Evolutionary conservation across 2,797 vertebrate species (phyloP), one percentile per base, ranked within the genome.

Genomic region (Sebastes taczanowskii): DNA sequence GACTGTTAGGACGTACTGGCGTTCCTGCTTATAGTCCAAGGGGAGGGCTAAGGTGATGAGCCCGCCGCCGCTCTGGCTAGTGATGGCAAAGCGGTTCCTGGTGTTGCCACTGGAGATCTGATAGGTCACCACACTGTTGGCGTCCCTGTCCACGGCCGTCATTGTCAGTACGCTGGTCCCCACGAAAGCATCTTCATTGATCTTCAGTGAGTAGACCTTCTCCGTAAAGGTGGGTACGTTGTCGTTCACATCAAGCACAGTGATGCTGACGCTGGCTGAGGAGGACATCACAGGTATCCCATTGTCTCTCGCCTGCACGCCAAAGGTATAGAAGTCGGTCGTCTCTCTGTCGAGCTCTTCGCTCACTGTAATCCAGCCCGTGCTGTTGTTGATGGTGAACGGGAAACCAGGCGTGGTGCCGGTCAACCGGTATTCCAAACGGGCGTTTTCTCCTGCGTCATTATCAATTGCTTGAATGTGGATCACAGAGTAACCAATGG

Each of bases 61-160:
- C 0, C 99, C 99, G 0, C 98, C 98, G 0, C 97, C 98, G 0
- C 97, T 99, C 92, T 99, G 98, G 87, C 99, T 99, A 14, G 97
- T 99, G 85, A 99, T 99, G 27, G 98, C 96, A 61, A 99, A 99
- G 59, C 99, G 97, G 92, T 99, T 99, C 62, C 99, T 95, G 1
- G 99, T 99, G 94, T 99, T 99, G 64, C 99, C 99, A 0, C 98
- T 98, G 3, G 97, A 97, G 91, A 99, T 99, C 96, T 99, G 98
- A 81, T 99, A 99, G 6, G 98, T 98, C 75, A 99, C 97, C 5
- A 99, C 96, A 0, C 98, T 99, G 93, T 99, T 98, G 70, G 97
- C 96, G 0, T 99, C 99, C 10, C 95, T 94, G 77, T 99, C 99
- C 4, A 97, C 95, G 0, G 99, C 98, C 0, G 96, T 97, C 80